Conservation (phyloP, 1,140 invertebrate genomes). For the Lepidotrigona ventralis region DNA sequence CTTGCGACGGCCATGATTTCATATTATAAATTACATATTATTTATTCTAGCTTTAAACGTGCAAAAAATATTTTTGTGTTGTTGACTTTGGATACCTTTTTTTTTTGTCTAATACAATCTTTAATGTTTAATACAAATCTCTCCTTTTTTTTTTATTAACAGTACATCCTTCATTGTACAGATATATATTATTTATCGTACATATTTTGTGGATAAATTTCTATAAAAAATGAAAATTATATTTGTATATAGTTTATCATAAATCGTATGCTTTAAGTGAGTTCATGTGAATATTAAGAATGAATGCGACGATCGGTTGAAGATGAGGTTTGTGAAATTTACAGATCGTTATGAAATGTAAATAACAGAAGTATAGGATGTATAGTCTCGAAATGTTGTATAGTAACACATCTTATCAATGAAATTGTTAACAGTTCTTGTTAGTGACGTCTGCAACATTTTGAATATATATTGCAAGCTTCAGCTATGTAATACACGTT, state of each 20-base stretch:
- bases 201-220: slow-evolving; percentile 52
- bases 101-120: slow-evolving; percentile 26
- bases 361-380: slow-evolving; percentile 56
- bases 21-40: slow-evolving; percentile 52
- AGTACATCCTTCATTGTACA: slow-evolving; percentile 43
- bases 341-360: slow-evolving; percentile 56
- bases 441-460: slow-evolving; percentile 25
- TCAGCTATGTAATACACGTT: neutral
- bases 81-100: slow-evolving; percentile 32
- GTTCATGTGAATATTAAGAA: slow-evolving; percentile 37
- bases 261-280: slow-evolving; percentile 51
- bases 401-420: slow-evolving; percentile 22
- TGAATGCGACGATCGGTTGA: slow-evolving; percentile 47
- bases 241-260: slow-evolving; percentile 52
- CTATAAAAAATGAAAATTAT: slow-evolving; percentile 46
- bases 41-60: slow-evolving; percentile 60
- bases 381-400: slow-evolving; percentile 48
- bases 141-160: slow-evolving; percentile 25
- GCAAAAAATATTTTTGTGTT: slow-evolving; percentile 40
- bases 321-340: slow-evolving; percentile 42
- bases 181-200: slow-evolving; percentile 50
- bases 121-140: neutral
- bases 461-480: slow-evolving; percentile 10
- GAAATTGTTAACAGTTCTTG: slow-evolving; percentile 34
- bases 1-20: slow-evolving; percentile 37